A percentile compares a stretch with the other conserved stretches of the same genome.
Conservation (phyloP, 2,113 vertebrate species). For the Anoura caudifer region DNA sequence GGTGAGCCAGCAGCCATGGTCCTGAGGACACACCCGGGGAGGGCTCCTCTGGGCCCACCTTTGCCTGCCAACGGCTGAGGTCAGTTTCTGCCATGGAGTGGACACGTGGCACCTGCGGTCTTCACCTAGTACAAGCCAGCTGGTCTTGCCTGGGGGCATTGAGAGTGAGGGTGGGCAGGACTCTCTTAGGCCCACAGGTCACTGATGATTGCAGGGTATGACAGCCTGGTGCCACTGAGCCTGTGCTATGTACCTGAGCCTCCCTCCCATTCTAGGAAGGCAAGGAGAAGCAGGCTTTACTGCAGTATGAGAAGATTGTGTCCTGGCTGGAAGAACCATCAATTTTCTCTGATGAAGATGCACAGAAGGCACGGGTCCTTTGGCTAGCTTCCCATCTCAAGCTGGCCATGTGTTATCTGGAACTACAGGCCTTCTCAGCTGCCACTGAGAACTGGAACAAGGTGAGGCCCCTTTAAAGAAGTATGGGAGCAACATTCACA, state of each 20-base stretch:
- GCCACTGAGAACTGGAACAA: too few relatives aligned
- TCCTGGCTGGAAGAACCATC: too few relatives aligned
- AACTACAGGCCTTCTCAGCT: too few relatives aligned
- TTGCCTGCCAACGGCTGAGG: neutral
- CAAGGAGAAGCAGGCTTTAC: too few relatives aligned
- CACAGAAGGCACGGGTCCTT: too few relatives aligned
- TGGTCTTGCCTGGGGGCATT: neutral
- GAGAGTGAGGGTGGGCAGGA: too few relatives aligned
- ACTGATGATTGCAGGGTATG: neutral
- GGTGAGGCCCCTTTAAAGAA: too few relatives aligned
- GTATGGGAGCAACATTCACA: too few relatives aligned
- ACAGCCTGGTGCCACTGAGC: neutral
- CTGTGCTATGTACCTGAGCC: neutral
- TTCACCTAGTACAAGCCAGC: neutral
- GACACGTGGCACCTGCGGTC: neutral
- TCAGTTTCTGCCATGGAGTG: neutral
- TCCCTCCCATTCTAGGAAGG: constrained; percentile 83
- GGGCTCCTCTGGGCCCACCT: neutral
- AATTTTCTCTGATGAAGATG: too few relatives aligned
- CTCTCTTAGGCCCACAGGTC: neutral
- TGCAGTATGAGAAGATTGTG: too few relatives aligned
- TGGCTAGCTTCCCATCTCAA: too few relatives aligned
- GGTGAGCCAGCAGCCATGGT: constrained; percentile 76
- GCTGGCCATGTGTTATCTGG: too few relatives aligned
- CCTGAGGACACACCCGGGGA: neutral